These are phyloP conservation scores for Theropithecus gelada DNA, from an alignment of 2,113 vertebrate genomes.

Conservation along the genomic window DNA sequence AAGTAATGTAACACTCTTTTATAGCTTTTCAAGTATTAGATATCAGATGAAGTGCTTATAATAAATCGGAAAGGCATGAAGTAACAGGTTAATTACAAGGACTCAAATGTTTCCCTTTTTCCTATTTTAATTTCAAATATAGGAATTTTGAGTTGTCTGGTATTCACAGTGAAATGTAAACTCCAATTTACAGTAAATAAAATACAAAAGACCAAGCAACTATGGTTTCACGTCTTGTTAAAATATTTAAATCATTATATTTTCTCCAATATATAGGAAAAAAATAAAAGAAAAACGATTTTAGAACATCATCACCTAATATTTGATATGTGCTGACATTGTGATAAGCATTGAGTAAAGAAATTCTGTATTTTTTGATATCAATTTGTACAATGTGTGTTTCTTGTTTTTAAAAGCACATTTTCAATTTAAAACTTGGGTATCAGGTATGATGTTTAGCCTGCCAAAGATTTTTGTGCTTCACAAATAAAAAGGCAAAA, in stretches of 20 bases:
- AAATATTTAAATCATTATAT: not conserved
- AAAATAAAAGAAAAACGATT: not conserved
- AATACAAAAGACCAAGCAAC: conserved; percentile 31
- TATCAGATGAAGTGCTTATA: conserved; percentile 12
- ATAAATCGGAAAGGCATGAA: conserved; percentile 23
- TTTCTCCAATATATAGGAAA: not conserved
- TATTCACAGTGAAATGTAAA: conserved; percentile 45
- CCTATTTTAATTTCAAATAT: conserved; percentile 49
- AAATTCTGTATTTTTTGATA: conserved; percentile 39
- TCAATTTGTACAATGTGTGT: not conserved
- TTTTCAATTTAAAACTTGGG: conserved; percentile 7
- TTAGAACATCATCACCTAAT: not conserved
- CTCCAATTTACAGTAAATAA: conserved; percentile 34
- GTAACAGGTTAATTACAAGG: conserved; percentile 32
- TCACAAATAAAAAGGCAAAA: not conserved
- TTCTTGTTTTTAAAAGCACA: conserved; percentile 45
- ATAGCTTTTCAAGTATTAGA: conserved; percentile 2
- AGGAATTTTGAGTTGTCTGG: conserved; percentile 14
- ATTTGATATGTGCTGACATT: conserved; percentile 26
- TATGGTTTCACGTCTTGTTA: conserved; percentile 16
- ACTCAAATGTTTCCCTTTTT: conserved; percentile 38
- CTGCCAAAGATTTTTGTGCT: not conserved
- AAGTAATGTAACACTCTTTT: conserved; percentile 27
- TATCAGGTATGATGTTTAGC: not conserved
- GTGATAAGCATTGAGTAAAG: not conserved